phyloP scores from a whole-genome alignment of 92 coral and sea anemone species.

The Umimayanthus chanpuru region DNA sequence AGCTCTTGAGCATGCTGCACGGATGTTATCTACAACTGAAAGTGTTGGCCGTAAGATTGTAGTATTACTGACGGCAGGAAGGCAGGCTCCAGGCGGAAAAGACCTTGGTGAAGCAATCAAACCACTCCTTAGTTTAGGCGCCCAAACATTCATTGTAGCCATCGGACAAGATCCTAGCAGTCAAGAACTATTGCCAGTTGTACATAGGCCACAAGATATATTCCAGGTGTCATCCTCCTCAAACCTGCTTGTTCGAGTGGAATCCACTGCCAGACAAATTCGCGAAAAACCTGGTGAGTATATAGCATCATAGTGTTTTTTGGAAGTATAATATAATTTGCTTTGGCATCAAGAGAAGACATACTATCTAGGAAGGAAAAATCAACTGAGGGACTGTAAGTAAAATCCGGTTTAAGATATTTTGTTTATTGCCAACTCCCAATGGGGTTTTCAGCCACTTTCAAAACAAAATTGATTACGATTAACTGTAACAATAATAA shows the following conservation, averaged over 20 bases:
- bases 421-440: too few species aligned
- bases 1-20: slow-evolving; percentile 65
- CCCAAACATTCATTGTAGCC: slow-evolving; percentile 68
- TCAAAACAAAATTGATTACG: too few species aligned
- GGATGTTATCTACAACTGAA: slow-evolving; percentile 52
- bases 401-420: too few species aligned
- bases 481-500: too few species aligned
- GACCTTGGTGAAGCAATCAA: slow-evolving; percentile 51
- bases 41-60: slow-evolving; percentile 74
- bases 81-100: slow-evolving; percentile 44
- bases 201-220: slow-evolving; percentile 35
- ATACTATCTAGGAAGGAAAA: not conserved
- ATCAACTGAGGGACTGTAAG: too few species aligned
- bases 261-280: slow-evolving; percentile 24
- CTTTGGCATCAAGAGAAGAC: not conserved
- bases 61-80: slow-evolving; percentile 74
- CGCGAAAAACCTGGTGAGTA: slow-evolving; percentile 26
- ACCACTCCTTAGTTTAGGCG: slow-evolving; percentile 69
- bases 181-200: slow-evolving; percentile 62
- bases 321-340: not conserved
- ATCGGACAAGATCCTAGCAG: slow-evolving; percentile 59
- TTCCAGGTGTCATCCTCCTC: slow-evolving; percentile 20
- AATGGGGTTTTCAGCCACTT: too few species aligned
- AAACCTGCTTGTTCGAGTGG: slow-evolving; percentile 14
- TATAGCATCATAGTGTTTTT: too few species aligned